A percentile compares a stretch with the other conserved stretches of the same genome.
Conservation (phyloP, 1,140 invertebrate genomes). For the Lasioglossum albipes region DNA sequence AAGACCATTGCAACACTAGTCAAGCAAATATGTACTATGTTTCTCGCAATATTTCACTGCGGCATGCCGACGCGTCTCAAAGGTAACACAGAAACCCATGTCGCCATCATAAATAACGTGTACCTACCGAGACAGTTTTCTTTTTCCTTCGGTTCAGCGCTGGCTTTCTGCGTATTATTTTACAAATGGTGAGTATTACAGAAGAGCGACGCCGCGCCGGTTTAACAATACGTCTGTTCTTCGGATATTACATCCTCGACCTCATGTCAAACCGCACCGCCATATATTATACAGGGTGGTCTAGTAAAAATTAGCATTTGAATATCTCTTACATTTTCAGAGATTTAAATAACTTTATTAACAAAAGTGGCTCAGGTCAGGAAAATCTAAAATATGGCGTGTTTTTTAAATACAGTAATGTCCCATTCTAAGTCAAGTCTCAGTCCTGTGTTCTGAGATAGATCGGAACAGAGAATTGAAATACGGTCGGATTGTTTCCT, state of each 20-base stretch:
- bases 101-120: background rate
- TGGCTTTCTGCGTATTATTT: background rate
- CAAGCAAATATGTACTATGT: too few relatives aligned
- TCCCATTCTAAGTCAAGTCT: too few relatives aligned
- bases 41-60: background rate
- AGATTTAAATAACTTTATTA: too few relatives aligned
- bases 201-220: background rate
- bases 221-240: constrained; percentile 34
- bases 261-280: constrained; percentile 26
- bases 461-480: background rate
- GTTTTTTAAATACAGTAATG: too few relatives aligned
- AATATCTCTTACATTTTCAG: too few relatives aligned
- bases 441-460: too few relatives aligned
- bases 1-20: too few relatives aligned
- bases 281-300: constrained; percentile 16
- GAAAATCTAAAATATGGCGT: too few relatives aligned
- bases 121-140: background rate
- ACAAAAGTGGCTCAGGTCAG: too few relatives aligned
- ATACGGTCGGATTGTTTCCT: constrained; percentile 28
- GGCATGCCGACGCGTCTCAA: background rate
- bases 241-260: constrained; percentile 28
- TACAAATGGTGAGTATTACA: background rate
- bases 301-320: too few relatives aligned
- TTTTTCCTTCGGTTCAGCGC: background rate
- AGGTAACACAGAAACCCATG: background rate